Percentiles rank a stretch among this genome's conserved stretches.
Evolutionary conservation across 1,140 invertebrate genomes (phyloP).

Genomic region (Zaprionus africanus): DNA sequence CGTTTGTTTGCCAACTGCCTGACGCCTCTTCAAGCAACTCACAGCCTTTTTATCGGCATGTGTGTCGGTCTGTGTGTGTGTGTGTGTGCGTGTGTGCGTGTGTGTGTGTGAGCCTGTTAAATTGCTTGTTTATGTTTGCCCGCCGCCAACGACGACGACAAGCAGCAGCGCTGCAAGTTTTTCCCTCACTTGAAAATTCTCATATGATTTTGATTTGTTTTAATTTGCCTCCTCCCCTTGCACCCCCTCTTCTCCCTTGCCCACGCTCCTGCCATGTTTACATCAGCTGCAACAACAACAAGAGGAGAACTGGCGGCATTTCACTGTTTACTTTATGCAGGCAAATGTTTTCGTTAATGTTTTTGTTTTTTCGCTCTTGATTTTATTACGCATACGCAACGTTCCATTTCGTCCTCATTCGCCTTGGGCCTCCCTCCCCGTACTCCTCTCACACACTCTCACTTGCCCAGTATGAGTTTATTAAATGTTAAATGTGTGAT

Average conservation of each 20-base stretch:
- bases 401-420: slow-evolving; percentile 22
- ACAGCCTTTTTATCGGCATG: slow-evolving; percentile 24
- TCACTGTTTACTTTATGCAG: slow-evolving; percentile 37
- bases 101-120: slow-evolving; percentile 71
- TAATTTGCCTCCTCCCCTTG: slow-evolving; percentile 55
- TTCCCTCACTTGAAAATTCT: slow-evolving; percentile 74
- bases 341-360: slow-evolving; percentile 66
- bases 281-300: slow-evolving; percentile 12
- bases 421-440: background rate
- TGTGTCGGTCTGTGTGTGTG: background rate
- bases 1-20: slow-evolving; percentile 80
- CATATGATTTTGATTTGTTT: slow-evolving; percentile 81
- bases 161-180: slow-evolving; percentile 35
- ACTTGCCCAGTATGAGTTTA: slow-evolving; percentile 63
- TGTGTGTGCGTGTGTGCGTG: slow-evolving; percentile 11
- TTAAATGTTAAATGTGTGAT: slow-evolving; percentile 61
- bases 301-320: background rate
- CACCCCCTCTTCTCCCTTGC: too few species aligned
- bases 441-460: slow-evolving; percentile 33
- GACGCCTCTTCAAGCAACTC: slow-evolving; percentile 46
- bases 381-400: slow-evolving; percentile 54
- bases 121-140: slow-evolving; percentile 81
- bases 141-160: slow-evolving; percentile 19
- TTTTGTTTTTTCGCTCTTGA: slow-evolving; percentile 70
- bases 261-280: slow-evolving; percentile 5